These are phyloP conservation scores for Fabriciana adippe DNA, from an alignment of 2,888 invertebrate genomes.

Conservation along the genomic window DNA sequence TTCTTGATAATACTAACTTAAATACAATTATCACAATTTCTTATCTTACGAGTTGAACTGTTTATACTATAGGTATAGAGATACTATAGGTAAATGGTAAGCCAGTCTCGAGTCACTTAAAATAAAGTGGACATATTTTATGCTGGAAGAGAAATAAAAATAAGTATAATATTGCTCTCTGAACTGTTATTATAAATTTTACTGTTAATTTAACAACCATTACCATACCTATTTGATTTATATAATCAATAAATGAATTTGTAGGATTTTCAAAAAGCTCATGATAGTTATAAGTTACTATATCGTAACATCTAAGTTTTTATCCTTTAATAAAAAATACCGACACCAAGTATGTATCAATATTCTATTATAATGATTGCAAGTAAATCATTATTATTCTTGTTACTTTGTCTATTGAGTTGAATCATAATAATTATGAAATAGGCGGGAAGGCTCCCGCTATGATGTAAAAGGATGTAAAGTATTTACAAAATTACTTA, in stretches of 20 bases:
- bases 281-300: not conserved
- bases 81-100: constrained; percentile 10
- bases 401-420: not conserved
- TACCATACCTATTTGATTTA: too few relatives aligned
- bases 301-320: not conserved
- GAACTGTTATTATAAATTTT: too few relatives aligned
- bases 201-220: too few relatives aligned
- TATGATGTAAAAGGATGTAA: constrained; percentile 11
- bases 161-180: too few relatives aligned
- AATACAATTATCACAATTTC: constrained; percentile 41
- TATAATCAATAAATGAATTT: too few relatives aligned
- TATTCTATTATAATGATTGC: not conserved
- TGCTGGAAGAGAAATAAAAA: too few relatives aligned
- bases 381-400: not conserved
- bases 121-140: not conserved
- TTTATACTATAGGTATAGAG: constrained; percentile 6
- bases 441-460: constrained; percentile 6
- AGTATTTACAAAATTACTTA: constrained; percentile 11
- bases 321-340: constrained; percentile 10
- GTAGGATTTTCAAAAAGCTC: too few relatives aligned
- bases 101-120: not conserved
- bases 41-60: constrained; percentile 33
- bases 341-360: constrained; percentile 14
- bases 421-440: not conserved
- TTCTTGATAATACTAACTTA: constrained; percentile 33